Base-by-base conservation (phyloP, 2,888 invertebrate genomes). In the Volucella bombylans region DNA sequence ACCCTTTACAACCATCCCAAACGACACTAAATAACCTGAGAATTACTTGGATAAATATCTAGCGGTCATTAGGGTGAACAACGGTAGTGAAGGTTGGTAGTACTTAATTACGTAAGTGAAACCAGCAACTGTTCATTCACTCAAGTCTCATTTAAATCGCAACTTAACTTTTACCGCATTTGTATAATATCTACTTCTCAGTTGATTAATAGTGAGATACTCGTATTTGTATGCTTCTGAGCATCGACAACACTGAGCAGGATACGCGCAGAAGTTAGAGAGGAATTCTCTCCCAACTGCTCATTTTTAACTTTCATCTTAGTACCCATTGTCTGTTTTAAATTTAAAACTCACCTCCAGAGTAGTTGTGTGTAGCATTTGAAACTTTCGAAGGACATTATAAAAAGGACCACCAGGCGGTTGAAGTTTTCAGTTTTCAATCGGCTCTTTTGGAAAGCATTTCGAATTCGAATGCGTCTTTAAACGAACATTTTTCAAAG, bases 211-310 rank as follows among this genome's bases (percentile, higher is more conserved):
- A 31, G 31, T 6, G 14, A 14, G 54, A 52, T 50, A 67, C 61
- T 50, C 52, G 43, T 38, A 1, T 52, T 62, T n/a, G 15, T 9
- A 31, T 6, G 6, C 10, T 23, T 9, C n/a, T 50, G 49, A 57
- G 12, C 49, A 65, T 69, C 45, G 49, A 83, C 83, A 80, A 69
- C 64, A 71, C 31, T 31, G 31, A 38, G 55, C 9, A 54, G 18
- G 68, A 74, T 74, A 74, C 82, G 83, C 83, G 83, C 80, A 83
- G 83, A 79, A 76, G 73, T 80, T 69, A 65, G 54, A 64, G 14
- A 39, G n/a, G 18, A 71, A 50, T 71, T 59, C 71, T 65, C 52
- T 59, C 18, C 11, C 69, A 64, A 45, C 59, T 59, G 38, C 52
- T 54, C 54, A 64, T 52, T 18, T 55, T 50, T 4, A 54, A 23